Conservation (phyloP, 2,888 invertebrate genomes). For the Liopterus haemorrhoidalis region DNA sequence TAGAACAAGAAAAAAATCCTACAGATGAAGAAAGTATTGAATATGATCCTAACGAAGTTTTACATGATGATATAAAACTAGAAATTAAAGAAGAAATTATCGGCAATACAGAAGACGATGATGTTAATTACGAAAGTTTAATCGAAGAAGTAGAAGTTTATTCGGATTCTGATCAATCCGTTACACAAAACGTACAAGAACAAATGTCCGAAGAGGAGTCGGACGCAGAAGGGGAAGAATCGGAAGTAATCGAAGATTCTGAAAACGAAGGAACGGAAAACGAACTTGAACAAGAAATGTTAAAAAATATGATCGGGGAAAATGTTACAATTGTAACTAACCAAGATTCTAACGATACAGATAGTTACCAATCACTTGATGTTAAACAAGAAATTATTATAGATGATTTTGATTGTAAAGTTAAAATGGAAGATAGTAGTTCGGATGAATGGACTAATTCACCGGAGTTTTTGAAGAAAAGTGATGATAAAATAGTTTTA, state of each 20-base stretch:
- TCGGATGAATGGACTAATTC: too few species aligned
- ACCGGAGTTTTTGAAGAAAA: too few species aligned
- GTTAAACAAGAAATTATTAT: too few species aligned
- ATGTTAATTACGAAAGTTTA: constrained; percentile 41
- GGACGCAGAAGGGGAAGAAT: neutral
- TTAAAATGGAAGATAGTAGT: constrained; percentile 5
- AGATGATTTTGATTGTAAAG: too few species aligned
- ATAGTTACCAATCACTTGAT: too few species aligned
- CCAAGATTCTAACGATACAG: too few species aligned
- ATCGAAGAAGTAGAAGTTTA: constrained; percentile 39
- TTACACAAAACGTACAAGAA: neutral
- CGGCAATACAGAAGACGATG: constrained; percentile 40
- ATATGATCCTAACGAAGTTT: constrained; percentile 22
- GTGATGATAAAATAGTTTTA: too few species aligned
- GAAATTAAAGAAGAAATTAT: constrained; percentile 33
- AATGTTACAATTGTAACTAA: too few species aligned
- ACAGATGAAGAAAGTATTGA: constrained; percentile 13
- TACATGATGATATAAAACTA: constrained; percentile 28
- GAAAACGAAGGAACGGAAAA: constrained; percentile 3
- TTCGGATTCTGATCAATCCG: constrained; percentile 15
- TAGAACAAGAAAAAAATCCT: neutral
- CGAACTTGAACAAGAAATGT: constrained; percentile 21
- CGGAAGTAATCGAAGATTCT: neutral
- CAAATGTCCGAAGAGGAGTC: neutral
- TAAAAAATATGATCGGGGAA: constrained; percentile 21